phyloP scores from a whole-genome alignment of 2,113 vertebrate species.

The Phaethornis superciliosus region DNA sequence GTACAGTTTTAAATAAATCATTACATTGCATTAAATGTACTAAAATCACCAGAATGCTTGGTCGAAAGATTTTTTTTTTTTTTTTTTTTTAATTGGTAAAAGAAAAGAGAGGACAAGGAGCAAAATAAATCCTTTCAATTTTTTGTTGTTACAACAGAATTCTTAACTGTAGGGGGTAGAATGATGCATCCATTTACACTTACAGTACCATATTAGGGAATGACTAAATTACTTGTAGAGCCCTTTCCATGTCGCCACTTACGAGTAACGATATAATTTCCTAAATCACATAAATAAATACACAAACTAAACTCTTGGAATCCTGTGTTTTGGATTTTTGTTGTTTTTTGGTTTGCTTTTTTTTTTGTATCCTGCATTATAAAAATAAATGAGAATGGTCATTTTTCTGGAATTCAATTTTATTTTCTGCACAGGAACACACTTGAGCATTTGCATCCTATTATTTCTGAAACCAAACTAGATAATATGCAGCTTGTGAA shows the following conservation, averaged over 20 bases:
- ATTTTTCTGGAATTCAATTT: conserved; percentile 25
- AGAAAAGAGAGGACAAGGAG: conserved; percentile 69
- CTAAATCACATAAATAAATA: conserved; percentile 79
- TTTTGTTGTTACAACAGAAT: conserved; percentile 68
- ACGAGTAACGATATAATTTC: conserved; percentile 83
- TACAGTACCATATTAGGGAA: conserved; percentile 78
- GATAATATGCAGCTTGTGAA: conserved; percentile 7
- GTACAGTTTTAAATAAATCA: conserved; percentile 72
- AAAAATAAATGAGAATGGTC: conserved; percentile 33
- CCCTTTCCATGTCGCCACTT: conserved; percentile 72
- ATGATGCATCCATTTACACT: conserved; percentile 76
- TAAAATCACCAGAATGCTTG: conserved; percentile 65
- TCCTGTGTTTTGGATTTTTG: not conserved
- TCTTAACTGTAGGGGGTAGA: conserved; percentile 78
- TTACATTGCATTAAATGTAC: conserved; percentile 62
- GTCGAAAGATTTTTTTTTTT: conserved; percentile 51
- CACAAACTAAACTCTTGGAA: conserved; percentile 67
- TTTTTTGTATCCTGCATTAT: conserved; percentile 10
- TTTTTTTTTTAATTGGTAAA: conserved; percentile 63
- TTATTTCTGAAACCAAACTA: conserved; percentile 39
- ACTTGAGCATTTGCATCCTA: conserved; percentile 8
- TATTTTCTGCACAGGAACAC: not conserved
- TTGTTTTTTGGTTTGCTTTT: not conserved
- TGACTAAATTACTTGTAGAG: conserved; percentile 79
- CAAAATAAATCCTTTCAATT: conserved; percentile 76